A percentile compares a stretch with the other conserved stretches of the same genome.
Evolutionary conservation across 2,113 vertebrate species (phyloP).

Genomic region (Callochromis pleurospilus): DNA sequence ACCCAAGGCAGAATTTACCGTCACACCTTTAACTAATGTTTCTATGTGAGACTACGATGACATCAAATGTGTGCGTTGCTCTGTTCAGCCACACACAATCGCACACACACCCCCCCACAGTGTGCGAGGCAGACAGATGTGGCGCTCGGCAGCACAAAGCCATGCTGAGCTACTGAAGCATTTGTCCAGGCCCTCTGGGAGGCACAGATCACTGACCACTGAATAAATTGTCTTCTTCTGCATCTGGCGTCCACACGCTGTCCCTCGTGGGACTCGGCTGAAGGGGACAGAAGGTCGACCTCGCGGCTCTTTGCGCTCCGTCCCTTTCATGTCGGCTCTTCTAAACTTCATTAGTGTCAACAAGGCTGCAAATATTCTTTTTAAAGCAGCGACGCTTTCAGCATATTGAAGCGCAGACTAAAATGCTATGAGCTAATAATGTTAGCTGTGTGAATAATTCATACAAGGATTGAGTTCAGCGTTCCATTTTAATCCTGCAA

Average conservation of each 20-base stretch:
- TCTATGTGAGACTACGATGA: background rate
- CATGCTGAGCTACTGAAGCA: slow-evolving; percentile 54
- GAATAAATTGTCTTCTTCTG: slow-evolving; percentile 43
- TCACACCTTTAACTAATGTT: background rate
- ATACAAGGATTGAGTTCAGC: background rate
- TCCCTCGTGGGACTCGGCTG: slow-evolving; percentile 20
- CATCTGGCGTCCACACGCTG: slow-evolving; percentile 3
- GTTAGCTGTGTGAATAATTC: background rate
- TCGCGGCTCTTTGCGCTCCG: slow-evolving; percentile 1
- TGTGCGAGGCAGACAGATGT: slow-evolving; percentile 46
- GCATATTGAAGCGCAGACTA: background rate
- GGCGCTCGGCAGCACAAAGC: slow-evolving; percentile 50
- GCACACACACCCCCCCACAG: background rate
- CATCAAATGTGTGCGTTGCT: background rate
- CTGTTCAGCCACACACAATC: background rate
- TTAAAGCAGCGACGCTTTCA: background rate
- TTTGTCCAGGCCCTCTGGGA: slow-evolving; percentile 52
- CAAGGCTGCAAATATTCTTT: background rate
- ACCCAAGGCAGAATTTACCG: background rate
- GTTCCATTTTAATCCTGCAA: background rate
- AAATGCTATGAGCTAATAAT: background rate
- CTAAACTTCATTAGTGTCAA: slow-evolving; percentile 50
- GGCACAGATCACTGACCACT: slow-evolving; percentile 61
- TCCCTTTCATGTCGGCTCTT: slow-evolving; percentile 42
- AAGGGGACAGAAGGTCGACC: slow-evolving; percentile 49